phyloP scores from a whole-genome alignment of 2,113 vertebrate species.

The Oncorhynchus clarkii region DNA sequence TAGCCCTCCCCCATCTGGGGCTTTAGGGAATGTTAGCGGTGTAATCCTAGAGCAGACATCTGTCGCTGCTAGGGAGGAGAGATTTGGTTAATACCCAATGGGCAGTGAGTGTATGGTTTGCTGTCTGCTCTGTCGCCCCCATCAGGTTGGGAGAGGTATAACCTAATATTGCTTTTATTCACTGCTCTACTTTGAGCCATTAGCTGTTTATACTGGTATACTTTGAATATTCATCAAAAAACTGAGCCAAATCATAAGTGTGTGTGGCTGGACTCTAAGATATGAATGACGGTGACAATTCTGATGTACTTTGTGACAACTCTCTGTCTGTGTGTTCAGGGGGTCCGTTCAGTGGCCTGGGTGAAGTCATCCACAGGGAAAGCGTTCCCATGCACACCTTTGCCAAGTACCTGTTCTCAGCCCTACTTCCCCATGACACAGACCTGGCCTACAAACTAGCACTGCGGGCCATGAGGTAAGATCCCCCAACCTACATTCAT shows the following conservation, averaged over 20 bases:
- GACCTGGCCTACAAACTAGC: slow-evolving; percentile 96
- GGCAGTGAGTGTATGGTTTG: not conserved
- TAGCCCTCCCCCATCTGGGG: not conserved
- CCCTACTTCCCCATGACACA: slow-evolving; percentile 90
- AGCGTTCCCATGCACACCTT: slow-evolving; percentile 99
- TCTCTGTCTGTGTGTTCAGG: slow-evolving; percentile 66
- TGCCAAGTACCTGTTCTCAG: slow-evolving; percentile 96
- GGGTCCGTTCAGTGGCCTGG: slow-evolving; percentile 94
- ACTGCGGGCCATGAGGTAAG: slow-evolving; percentile 94
- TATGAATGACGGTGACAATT: too few species aligned
- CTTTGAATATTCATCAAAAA: too few species aligned
- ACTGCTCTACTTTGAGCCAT: not conserved
- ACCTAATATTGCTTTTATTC: not conserved
- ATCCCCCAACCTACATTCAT: not conserved
- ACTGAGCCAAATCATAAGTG: too few species aligned
- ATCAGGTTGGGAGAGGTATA: not conserved
- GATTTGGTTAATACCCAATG: slow-evolving; percentile 4
- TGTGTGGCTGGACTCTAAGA: too few species aligned
- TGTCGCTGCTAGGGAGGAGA: slow-evolving; percentile 4
- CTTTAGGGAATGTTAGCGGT: not conserved
- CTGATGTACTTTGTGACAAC: too few species aligned
- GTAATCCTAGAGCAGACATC: slow-evolving; percentile 10
- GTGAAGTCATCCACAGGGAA: slow-evolving; percentile 96
- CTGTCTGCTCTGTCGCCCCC: not conserved
- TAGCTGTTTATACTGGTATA: not conserved